Evolutionary conservation across 2,113 vertebrate species (phyloP).

Genomic region (Phrynosoma blainvillii): DNA sequence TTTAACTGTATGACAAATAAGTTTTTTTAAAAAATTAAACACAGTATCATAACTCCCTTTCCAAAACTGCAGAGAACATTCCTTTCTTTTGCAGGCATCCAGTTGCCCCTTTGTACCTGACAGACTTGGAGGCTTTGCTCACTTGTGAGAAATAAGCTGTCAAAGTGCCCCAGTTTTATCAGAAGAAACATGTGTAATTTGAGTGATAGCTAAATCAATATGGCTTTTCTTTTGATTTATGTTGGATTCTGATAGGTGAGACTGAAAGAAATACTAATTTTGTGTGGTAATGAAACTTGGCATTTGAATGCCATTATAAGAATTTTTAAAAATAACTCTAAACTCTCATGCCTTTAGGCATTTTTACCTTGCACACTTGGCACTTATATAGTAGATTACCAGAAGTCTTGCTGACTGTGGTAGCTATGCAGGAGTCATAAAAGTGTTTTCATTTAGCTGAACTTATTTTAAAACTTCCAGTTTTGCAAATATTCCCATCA

Average conservation of each 20-base stretch:
- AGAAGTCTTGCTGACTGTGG: slow-evolving; percentile 71
- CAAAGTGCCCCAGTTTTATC: slow-evolving; percentile 11
- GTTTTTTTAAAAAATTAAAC: not conserved
- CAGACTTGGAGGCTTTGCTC: not conserved
- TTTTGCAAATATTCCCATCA: slow-evolving; percentile 57
- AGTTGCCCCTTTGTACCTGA: not conserved
- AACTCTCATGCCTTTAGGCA: slow-evolving; percentile 56
- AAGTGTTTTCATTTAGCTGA: slow-evolving; percentile 68
- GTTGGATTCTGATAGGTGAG: slow-evolving; percentile 43
- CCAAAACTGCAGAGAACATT: not conserved
- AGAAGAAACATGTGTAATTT: slow-evolving; percentile 32
- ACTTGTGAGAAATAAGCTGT: slow-evolving; percentile 31
- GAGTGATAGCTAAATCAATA: slow-evolving; percentile 37
- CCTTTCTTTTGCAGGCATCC: not conserved
- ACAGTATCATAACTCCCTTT: not conserved
- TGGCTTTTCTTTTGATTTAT: slow-evolving; percentile 48
- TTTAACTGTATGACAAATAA: too few species aligned
- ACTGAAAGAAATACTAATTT: slow-evolving; percentile 57
- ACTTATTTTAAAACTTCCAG: slow-evolving; percentile 59
- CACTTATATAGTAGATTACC: slow-evolving; percentile 66
- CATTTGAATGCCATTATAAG: slow-evolving; percentile 65
- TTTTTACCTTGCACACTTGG: slow-evolving; percentile 58
- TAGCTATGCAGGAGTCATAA: slow-evolving; percentile 60
- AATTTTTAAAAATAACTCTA: slow-evolving; percentile 39
- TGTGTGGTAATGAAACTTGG: slow-evolving; percentile 65